Evolutionary conservation across 1,140 invertebrate species (phyloP).

Genomic region (Pristionchus pacificus): DNA sequence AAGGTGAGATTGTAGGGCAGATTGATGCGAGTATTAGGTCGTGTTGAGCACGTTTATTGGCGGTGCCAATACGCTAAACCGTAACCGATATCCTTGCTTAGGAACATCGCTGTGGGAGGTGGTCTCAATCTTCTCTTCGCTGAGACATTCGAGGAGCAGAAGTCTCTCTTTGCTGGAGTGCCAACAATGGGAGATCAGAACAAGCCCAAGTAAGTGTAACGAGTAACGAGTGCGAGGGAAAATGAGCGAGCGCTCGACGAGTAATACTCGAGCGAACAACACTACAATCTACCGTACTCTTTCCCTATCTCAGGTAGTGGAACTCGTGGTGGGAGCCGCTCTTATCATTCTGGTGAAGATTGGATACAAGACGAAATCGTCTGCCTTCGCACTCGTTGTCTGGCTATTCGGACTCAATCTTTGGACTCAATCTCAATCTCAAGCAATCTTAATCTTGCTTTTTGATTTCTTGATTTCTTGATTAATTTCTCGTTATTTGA

Average conservation of each 20-base stretch:
- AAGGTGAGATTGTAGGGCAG: conserved; percentile 60
- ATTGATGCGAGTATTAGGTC: no score
- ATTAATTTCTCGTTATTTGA: conserved; percentile 2
- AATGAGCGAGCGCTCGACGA: no score
- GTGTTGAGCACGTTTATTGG: no score
- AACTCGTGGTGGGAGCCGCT: conserved; percentile 85
- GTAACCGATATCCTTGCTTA: no score
- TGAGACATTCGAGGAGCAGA: conserved; percentile 71
- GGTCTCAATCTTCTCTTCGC: conserved; percentile 87
- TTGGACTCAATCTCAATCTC: conserved; percentile 64
- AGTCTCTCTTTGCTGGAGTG: conserved; percentile 91
- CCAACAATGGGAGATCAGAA: conserved; percentile 87
- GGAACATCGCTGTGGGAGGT: conserved; percentile 91
- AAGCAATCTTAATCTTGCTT: conserved; percentile 5
- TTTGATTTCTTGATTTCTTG: conserved; percentile 11
- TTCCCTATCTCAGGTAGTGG: conserved; percentile 66
- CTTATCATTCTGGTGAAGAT: conserved; percentile 93
- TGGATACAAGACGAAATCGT: conserved; percentile 97
- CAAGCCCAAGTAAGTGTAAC: no score
- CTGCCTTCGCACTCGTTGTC: conserved; percentile 84
- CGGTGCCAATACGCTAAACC: conserved; percentile 4
- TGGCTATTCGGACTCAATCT: conserved; percentile 85
- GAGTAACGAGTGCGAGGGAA: no score
- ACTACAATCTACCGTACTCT: background rate
- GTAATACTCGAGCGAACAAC: no score